Evolutionary conservation across 2,888 invertebrate species (phyloP).

Genomic region (Dicyrtoma fusca): DNA sequence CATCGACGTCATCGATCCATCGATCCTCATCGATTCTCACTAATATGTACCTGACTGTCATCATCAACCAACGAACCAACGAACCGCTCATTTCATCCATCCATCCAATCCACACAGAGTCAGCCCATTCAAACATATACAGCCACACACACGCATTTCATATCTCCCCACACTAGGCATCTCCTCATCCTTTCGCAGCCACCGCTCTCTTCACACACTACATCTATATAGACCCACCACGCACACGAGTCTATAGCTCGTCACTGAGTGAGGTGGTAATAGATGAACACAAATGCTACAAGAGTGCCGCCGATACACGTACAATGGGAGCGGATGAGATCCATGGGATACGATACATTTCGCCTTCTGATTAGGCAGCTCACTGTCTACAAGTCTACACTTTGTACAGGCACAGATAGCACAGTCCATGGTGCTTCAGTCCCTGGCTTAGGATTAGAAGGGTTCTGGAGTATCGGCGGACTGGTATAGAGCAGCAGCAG

Average conservation of each 20-base stretch:
- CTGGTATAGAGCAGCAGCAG: no score
- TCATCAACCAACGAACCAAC: conserved; percentile 6
- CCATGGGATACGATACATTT: no score
- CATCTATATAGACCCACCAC: neutral
- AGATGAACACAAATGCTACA: no score
- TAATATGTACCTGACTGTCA: conserved; percentile 51
- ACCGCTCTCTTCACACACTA: conserved; percentile 28
- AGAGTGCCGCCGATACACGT: no score
- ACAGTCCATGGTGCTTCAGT: no score
- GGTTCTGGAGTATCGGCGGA: no score
- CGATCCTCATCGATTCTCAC: conserved; percentile 29
- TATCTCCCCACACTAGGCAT: neutral
- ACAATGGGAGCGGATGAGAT: no score
- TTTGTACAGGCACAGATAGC: no score
- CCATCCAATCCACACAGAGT: conserved; percentile 29
- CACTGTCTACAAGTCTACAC: no score
- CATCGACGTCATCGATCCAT: conserved; percentile 53
- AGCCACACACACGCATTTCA: conserved; percentile 1
- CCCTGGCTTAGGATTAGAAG: no score
- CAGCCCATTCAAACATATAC: neutral
- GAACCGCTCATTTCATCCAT: conserved; percentile 16
- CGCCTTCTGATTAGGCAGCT: no score
- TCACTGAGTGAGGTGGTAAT: no score
- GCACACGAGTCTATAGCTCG: conserved; percentile 1
- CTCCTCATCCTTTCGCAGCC: conserved; percentile 9